Conservation (phyloP, 2,888 invertebrate genomes). For the Silvanus unidentatus region DNA sequence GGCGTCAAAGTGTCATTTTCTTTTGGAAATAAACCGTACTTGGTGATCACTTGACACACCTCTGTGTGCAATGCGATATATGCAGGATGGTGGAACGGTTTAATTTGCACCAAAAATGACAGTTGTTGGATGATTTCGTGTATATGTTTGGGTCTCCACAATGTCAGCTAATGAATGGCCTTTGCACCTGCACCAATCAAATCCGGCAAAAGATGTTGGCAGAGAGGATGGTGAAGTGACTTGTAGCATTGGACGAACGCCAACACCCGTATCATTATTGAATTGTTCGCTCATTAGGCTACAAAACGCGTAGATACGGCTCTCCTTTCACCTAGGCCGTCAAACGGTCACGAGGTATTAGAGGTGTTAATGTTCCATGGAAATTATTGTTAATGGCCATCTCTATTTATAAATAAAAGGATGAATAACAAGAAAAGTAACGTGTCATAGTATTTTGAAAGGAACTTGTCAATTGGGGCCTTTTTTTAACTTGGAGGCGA, state of each 20-base stretch:
- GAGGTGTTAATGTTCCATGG: conserved; percentile 1
- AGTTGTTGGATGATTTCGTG: no score
- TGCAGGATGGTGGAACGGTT: no score
- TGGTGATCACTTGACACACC: no score
- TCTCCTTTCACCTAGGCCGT: conserved; percentile 1
- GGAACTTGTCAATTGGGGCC: no score
- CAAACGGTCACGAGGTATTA: neutral
- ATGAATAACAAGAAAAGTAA: no score
- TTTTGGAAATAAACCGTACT: conserved; percentile 14
- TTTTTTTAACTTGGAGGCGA: no score
- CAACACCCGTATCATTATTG: conserved; percentile 18
- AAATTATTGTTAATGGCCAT: conserved; percentile 2
- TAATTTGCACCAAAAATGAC: no score
- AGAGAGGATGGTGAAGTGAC: conserved; percentile 12
- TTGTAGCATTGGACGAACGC: conserved; percentile 15
- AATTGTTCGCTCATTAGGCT: conserved; percentile 12
- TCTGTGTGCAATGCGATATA: no score
- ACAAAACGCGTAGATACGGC: neutral
- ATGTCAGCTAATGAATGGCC: conserved; percentile 17
- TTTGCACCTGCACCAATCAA: conserved; percentile 16
- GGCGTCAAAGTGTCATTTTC: conserved; percentile 25
- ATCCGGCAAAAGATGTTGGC: conserved; percentile 11
- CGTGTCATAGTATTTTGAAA: no score
- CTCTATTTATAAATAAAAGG: neutral
- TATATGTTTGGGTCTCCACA: no score